phyloP scores from a whole-genome alignment of 2,113 vertebrate species.

The Syngnathus scovelli region DNA sequence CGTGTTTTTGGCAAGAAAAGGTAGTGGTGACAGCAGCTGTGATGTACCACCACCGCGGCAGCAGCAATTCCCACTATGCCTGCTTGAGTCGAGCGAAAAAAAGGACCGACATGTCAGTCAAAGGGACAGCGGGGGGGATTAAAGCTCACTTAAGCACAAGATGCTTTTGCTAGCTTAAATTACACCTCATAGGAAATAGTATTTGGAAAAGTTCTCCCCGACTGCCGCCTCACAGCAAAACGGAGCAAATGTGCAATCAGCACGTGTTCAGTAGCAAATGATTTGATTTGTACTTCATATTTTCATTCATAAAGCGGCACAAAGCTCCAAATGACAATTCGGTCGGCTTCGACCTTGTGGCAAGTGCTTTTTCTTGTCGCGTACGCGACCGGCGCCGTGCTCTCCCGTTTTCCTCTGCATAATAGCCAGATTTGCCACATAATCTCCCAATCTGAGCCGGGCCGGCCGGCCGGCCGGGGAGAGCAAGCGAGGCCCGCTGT shows the following conservation, averaged over 20 bases:
- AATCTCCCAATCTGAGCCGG: slow-evolving; percentile 21
- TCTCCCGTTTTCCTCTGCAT: slow-evolving; percentile 23
- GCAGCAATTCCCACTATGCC: slow-evolving; percentile 3
- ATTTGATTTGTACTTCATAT: slow-evolving; percentile 44
- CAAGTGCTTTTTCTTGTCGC: slow-evolving; percentile 23
- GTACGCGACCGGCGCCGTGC: slow-evolving; percentile 9
- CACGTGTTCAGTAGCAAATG: background rate
- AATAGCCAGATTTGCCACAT: slow-evolving; percentile 27
- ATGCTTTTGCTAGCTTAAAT: no score
- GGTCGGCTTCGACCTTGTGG: slow-evolving; percentile 55
- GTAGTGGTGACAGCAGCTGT: slow-evolving; percentile 41
- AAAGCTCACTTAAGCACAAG: slow-evolving; percentile 16
- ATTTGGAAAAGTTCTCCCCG: no score
- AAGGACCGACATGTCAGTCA: slow-evolving; percentile 17
- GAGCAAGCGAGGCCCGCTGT: slow-evolving; percentile 17
- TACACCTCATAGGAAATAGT: no score
- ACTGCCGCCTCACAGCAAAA: no score
- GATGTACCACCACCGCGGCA: slow-evolving; percentile 30
- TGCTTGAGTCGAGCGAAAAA: slow-evolving; percentile 33
- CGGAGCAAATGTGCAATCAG: background rate
- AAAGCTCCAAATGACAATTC: slow-evolving; percentile 30
- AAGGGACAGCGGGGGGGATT: slow-evolving; percentile 9
- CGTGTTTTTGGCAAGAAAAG: slow-evolving; percentile 44
- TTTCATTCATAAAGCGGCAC: slow-evolving; percentile 48
- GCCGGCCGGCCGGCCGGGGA: background rate